A percentile compares a stretch with the other conserved stretches of the same genome.
Evolutionary conservation across 2,113 vertebrate genomes (phyloP).

Genomic region (Oxyura jamaicensis): DNA sequence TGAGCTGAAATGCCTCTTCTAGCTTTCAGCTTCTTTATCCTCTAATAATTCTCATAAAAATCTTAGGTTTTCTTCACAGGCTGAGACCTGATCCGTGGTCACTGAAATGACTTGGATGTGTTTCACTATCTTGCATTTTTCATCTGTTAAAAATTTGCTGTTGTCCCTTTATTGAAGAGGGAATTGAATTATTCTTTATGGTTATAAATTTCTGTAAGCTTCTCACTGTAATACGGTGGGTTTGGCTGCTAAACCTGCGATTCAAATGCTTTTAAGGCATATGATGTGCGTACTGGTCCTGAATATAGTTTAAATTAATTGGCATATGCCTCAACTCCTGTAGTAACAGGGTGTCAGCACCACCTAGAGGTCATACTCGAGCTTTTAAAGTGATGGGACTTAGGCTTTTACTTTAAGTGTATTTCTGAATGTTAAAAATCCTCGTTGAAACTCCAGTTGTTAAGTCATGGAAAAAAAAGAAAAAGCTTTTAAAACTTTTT

Average conservation of each 20-base stretch:
- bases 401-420: accelerated
- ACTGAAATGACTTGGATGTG: background rate
- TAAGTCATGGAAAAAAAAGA: background rate
- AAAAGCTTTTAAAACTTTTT: too few species aligned
- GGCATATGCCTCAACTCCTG: background rate
- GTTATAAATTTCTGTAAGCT: too few species aligned
- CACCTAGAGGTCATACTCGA: conserved; percentile 25
- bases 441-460: background rate
- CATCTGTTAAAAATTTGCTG: background rate
- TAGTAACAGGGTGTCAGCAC: background rate
- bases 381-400: background rate
- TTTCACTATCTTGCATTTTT: background rate
- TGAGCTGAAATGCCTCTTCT: background rate
- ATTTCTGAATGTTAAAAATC: background rate
- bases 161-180: background rate
- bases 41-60: background rate
- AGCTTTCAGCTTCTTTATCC: background rate
- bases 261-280: accelerated
- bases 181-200: background rate
- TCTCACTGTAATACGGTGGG: background rate
- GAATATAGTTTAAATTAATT: background rate
- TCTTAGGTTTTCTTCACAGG: background rate
- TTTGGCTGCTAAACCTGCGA: background rate
- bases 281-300: background rate
- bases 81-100: background rate